A percentile compares a stretch with the other conserved stretches of the same genome.
These are phyloP conservation scores for Idaea aversata DNA, from an alignment of 2,888 invertebrate genomes.

Conservation along the genomic window DNA sequence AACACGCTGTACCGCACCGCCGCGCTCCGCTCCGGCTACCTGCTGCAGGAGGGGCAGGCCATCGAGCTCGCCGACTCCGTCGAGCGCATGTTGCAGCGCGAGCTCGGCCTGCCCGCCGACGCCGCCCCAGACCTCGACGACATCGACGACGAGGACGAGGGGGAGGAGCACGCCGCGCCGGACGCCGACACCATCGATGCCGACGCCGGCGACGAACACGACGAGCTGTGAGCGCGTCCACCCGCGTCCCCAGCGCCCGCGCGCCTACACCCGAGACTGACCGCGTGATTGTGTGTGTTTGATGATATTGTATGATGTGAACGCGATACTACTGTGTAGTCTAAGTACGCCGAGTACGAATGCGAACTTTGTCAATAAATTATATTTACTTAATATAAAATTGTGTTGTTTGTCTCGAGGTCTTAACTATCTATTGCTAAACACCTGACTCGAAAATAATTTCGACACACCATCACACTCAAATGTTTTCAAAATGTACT, in stretches of 20 bases:
- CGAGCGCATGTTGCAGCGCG: conserved; percentile 92
- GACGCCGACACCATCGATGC: conserved; percentile 28
- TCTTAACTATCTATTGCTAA: too few species aligned
- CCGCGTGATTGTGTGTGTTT: not conserved
- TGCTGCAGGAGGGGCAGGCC: conserved; percentile 82
- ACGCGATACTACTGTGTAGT: conserved; percentile 9
- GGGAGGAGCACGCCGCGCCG: conserved; percentile 23
- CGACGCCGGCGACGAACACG: conserved; percentile 17
- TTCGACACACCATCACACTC: too few species aligned
- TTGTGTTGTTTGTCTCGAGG: too few species aligned
- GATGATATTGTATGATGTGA: not conserved
- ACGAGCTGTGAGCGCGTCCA: conserved; percentile 23
- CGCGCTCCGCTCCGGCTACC: conserved; percentile 87
- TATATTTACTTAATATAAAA: conserved; percentile 4
- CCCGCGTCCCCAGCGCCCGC: conserved; percentile 25
- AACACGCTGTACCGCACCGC: conserved; percentile 93
- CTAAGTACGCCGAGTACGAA: conserved; percentile 10
- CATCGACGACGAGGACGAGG: conserved; percentile 31
- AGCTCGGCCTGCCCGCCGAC: conserved; percentile 88
- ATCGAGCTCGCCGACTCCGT: conserved; percentile 94
- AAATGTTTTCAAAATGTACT: too few species aligned
- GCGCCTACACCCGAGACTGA: not conserved
- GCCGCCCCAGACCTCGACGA: conserved; percentile 71
- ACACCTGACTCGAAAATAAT: too few species aligned
- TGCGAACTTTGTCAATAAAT: not conserved